Base-by-base conservation (phyloP, 2,797 vertebrate species). In the Saxicola maurus region DNA sequence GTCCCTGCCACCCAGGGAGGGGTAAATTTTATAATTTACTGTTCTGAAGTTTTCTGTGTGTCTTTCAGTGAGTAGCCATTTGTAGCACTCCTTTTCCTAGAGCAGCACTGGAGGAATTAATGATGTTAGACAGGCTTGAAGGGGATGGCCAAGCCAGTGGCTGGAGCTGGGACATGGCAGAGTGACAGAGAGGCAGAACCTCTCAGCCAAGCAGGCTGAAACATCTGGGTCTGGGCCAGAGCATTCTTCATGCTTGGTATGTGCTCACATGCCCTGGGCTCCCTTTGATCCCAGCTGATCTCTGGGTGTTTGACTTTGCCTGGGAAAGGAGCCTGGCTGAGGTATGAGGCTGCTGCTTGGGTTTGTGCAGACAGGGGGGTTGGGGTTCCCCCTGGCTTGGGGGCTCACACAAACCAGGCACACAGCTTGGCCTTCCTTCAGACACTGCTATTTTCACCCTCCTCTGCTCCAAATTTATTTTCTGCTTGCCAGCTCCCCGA, bases 81-180 rank as follows among this genome's bases (percentile, higher is more conserved):
- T 31, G 25, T 35, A 65, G 45, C 0, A 1, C n/a, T 61, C 1
- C 0, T 52, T 85, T 64, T 65, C 40, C 60, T 52, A 3, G 0
- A 59, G 37, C 20, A 52, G 6, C 45, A 71, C 27, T n/a, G 27
- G 21, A 52, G 20, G 68, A 52, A 56, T 79, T 42, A 31, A 12
- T 15, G 23, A 11, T 27, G 4, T 51, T 28, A 13, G 3, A 3
- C 6, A 31, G 37, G 25, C 27, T 67, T 31, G 35, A 35, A 33
- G 1, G 7, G 33, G 25, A 30, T 1, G 1, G 35, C 33, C 1
- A 17, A 64, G 42, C 42, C 3, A 4, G 27, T 11, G 28, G 33
- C 65, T 77, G 0, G 1, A 38, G 33, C 43, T n/a, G 48, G 45
- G 43, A 55, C 43, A 19, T 8, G 13, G 43, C 72, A n/a, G 46